Conservation (phyloP, 2,888 invertebrate genomes). For the Rhagonycha lutea region DNA sequence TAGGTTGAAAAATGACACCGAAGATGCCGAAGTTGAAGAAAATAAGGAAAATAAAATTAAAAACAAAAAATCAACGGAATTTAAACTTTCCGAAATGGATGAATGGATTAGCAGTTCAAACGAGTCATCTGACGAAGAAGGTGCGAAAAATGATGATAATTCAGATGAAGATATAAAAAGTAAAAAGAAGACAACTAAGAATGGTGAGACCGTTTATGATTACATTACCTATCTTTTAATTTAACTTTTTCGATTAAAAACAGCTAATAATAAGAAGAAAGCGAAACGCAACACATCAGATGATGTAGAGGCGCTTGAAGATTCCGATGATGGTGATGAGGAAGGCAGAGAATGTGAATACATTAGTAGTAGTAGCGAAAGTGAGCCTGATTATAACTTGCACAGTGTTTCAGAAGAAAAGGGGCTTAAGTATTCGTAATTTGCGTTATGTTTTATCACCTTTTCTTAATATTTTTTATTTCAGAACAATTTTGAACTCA, state of each 20-base stretch:
- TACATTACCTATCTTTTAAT: conserved; percentile 1
- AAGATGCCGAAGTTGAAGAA: conserved; percentile 62
- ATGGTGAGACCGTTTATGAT: conserved; percentile 16
- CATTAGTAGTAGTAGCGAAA: conserved; percentile 79
- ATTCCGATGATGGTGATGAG: conserved; percentile 96
- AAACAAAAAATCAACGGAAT: conserved; percentile 64
- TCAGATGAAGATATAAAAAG: conserved; percentile 66
- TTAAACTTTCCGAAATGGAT: conserved; percentile 92
- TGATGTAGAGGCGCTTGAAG: conserved; percentile 92
- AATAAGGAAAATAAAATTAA: conserved; percentile 69
- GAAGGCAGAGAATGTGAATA: conserved; percentile 95
- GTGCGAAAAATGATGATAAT: conserved; percentile 71
- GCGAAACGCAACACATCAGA: conserved; percentile 80
- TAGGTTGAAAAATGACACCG: conserved; percentile 76
- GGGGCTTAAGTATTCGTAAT: conserved; percentile 57
- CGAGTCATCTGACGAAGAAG: conserved; percentile 77
- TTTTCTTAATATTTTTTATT: background rate
- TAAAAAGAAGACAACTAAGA: conserved; percentile 58
- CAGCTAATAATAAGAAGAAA: conserved; percentile 64
- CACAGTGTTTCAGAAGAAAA: conserved; percentile 75
- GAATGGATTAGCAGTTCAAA: conserved; percentile 86
- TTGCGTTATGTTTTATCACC: background rate
- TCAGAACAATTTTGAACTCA: conserved; percentile 64
- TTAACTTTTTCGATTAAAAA: conserved; percentile 11
- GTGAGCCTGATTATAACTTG: conserved; percentile 81